Percentiles rank a stretch among this genome's conserved stretches.
These are phyloP conservation scores for Betta splendens DNA, from an alignment of 2,797 vertebrate genomes.

Conservation along the genomic window DNA sequence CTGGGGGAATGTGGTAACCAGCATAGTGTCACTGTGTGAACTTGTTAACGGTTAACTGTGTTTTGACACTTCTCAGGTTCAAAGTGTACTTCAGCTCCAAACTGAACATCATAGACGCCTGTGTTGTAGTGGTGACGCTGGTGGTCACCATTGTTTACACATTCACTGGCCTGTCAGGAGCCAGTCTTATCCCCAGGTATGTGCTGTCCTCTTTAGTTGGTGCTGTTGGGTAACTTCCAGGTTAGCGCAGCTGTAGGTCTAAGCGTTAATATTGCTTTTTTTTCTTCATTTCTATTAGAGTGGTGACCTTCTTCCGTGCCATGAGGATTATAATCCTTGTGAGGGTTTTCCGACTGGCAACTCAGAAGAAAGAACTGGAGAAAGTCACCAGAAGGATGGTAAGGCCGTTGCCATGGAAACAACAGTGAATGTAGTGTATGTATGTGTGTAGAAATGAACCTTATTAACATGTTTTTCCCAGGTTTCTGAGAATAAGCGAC, in stretches of 20 bases:
- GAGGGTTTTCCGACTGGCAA: conserved; percentile 88
- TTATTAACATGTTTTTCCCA: conserved; percentile 48
- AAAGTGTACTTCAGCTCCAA: conserved; percentile 86
- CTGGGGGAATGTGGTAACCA: conserved; percentile 7
- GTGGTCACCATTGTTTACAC: conserved; percentile 85
- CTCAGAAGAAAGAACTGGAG: conserved; percentile 90
- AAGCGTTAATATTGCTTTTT: not conserved
- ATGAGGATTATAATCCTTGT: conserved; percentile 89
- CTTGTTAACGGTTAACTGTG: not conserved
- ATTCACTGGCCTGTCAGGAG: conserved; percentile 78
- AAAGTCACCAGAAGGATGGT: conserved; percentile 92
- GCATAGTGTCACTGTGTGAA: conserved; percentile 1
- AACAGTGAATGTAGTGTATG: too few relatives aligned
- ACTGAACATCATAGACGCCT: conserved; percentile 87
- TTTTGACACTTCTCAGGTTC: conserved; percentile 77
- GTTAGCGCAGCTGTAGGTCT: not conserved
- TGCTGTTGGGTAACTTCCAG: too few relatives aligned
- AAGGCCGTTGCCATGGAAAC: too few relatives aligned
- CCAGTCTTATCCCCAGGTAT: conserved; percentile 87
- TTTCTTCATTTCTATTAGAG: conserved; percentile 70
- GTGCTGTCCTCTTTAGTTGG: not conserved
- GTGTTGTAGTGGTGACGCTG: conserved; percentile 85
- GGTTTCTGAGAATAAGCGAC: conserved; percentile 96
- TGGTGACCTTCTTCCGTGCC: conserved; percentile 82
- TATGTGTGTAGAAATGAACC: too few relatives aligned